These are phyloP conservation scores for Strigamia crassipes DNA, from an alignment of 2,888 invertebrate species.

Conservation along the genomic window DNA sequence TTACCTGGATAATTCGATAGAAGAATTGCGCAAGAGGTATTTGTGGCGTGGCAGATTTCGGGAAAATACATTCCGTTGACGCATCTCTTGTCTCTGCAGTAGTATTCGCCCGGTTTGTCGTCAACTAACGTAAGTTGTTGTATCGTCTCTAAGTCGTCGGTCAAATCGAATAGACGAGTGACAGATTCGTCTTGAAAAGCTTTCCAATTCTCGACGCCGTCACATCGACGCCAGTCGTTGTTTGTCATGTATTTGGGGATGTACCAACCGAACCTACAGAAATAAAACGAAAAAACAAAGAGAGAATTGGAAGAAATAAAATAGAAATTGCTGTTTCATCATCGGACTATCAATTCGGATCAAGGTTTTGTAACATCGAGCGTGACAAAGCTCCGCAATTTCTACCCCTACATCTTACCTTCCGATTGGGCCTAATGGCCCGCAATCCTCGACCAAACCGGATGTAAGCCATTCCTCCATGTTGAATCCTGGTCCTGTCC, in stretches of 20 bases:
- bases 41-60: conserved; percentile 60
- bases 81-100: conserved; percentile 63
- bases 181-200: conserved; percentile 62
- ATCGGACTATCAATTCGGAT: background rate
- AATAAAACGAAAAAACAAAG: background rate
- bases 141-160: conserved; percentile 47
- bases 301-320: too few relatives aligned
- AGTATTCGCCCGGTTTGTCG: conserved; percentile 52
- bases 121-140: background rate
- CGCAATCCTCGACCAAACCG: conserved; percentile 57
- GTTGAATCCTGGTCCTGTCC: conserved; percentile 69
- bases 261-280: conserved; percentile 59
- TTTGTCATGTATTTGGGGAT: conserved; percentile 56
- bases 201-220: conserved; percentile 64
- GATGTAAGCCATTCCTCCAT: conserved; percentile 58
- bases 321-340: background rate
- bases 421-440: conserved; percentile 59
- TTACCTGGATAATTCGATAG: conserved; percentile 61
- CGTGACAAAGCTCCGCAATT: conserved; percentile 1
- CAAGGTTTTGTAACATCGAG: background rate
- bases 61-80: conserved; percentile 67
- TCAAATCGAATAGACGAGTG: conserved; percentile 63
- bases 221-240: conserved; percentile 53
- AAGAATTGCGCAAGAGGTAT: conserved; percentile 59
- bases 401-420: conserved; percentile 56